A percentile compares a stretch with the other conserved stretches of the same genome.
phyloP scores from a whole-genome alignment of 2,113 vertebrate genomes.

The Desmodus rotundus region DNA sequence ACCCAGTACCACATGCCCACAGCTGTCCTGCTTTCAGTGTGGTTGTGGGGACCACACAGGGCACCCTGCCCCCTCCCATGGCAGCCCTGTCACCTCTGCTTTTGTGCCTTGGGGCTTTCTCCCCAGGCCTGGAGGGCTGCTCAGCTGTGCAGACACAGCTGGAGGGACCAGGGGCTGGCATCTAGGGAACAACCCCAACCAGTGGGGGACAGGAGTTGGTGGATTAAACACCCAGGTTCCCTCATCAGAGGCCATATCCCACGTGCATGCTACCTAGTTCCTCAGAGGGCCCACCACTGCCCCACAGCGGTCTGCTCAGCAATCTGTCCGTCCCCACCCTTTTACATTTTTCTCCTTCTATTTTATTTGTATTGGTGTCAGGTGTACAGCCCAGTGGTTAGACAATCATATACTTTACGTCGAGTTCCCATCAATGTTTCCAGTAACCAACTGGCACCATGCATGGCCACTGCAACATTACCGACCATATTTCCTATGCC shows the following conservation, averaged over 20 bases:
- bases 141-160: not conserved
- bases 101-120: not conserved
- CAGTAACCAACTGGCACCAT: not conserved
- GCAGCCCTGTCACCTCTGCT: not conserved
- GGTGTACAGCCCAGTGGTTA: not conserved
- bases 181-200: not conserved
- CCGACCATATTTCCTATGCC: not conserved
- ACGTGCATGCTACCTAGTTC: rapidly evolving
- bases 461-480: not conserved
- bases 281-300: not conserved
- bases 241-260: not conserved
- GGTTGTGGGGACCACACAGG: not conserved
- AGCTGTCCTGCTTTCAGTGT: not conserved
- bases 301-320: not conserved
- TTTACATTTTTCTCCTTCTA: not conserved
- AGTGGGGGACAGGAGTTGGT: not conserved
- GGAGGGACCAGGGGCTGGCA: not conserved
- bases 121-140: not conserved
- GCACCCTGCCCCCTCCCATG: rapidly evolving
- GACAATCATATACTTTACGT: not conserved
- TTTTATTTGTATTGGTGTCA: not conserved
- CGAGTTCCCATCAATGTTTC: not conserved
- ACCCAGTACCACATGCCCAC: rapidly evolving
- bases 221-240: too few species aligned
- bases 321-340: not conserved